phyloP scores from a whole-genome alignment of 2,888 invertebrate genomes.

The Himalopsyche tibetana region DNA sequence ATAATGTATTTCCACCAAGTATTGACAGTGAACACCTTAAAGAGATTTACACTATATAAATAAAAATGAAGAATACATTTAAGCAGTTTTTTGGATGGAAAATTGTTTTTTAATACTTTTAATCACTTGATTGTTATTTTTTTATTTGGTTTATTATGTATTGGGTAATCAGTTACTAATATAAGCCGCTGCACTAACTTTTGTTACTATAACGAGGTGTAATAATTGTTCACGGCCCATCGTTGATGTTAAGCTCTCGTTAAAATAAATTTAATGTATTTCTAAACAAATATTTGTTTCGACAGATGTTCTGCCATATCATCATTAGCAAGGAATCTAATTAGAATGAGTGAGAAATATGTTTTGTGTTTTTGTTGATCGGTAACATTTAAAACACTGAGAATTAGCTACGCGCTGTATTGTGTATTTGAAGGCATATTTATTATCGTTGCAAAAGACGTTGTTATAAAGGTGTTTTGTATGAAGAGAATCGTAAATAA shows the following conservation, averaged over 20 bases:
- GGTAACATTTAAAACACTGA: not conserved
- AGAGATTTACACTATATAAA: no score
- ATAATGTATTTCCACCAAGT: no score
- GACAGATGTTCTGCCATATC: not conserved
- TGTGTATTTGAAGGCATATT: not conserved
- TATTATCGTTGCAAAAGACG: not conserved
- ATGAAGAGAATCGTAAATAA: not conserved
- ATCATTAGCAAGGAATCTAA: not conserved
- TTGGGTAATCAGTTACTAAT: no score
- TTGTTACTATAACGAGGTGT: no score
- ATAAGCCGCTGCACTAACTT: no score
- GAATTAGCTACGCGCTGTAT: constrained; percentile 4
- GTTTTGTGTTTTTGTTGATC: constrained; percentile 18
- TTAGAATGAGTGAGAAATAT: constrained; percentile 30
- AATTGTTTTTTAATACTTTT: no score
- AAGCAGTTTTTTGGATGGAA: no score
- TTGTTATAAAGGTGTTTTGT: not conserved
- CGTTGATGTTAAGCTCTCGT: not conserved
- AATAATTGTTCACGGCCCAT: not conserved
- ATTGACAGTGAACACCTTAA: no score
- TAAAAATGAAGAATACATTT: no score
- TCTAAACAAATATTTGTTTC: not conserved
- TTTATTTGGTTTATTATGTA: no score
- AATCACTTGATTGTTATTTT: no score
- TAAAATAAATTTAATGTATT: not conserved